Base-by-base conservation (phyloP, 2,113 vertebrate genomes). In the Pachyramphus minor region DNA sequence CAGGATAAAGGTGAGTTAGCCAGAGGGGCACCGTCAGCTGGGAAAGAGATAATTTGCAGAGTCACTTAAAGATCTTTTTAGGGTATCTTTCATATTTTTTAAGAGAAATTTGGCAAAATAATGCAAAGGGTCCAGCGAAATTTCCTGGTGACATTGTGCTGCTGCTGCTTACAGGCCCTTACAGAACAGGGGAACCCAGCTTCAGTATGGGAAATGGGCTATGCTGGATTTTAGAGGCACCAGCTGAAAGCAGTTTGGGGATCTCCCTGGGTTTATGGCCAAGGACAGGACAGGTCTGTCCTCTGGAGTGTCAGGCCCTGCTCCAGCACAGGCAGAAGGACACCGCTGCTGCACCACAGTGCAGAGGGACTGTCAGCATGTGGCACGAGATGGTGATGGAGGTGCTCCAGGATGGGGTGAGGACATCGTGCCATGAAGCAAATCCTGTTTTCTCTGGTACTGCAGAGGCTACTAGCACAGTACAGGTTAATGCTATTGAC, bases 281-380 rank as follows among this genome's bases (percentile, higher is more conserved):
- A 42, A 31, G 84, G 10, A 23, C 39, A 76, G 58, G 52, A 53
- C 18, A 53, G 52, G 22, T 16, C 13, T 28, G 2, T 69, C 12
- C 66, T 53, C 18, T 35, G 39, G 31, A 45, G 60, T 35, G 55
- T 16, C 64, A 68, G 45, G 30, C 44, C 12, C 14, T 39, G 77
- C 58, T 80, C 52, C 11, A 4, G 22, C 28, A 5, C 37, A 17
- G 58, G 55, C 23, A 37, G 33, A 77, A 63, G 30, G 49, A 47
- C 2, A 4, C 39, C 11, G 17, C 66, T 37, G 37, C 59, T 47
- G 47, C 80, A 33, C 1, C 41, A 22, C 0, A 0, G 2, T 14
- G 66, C 44, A 55, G 62, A 80, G 73, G 45, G 50, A 9, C 35
- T 55, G 75, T 3, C 35, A 53, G 79, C 3, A 0, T 3, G 33